phyloP scores from a whole-genome alignment of 1,140 invertebrate genomes.

The Thalassaphorura encarpata region DNA sequence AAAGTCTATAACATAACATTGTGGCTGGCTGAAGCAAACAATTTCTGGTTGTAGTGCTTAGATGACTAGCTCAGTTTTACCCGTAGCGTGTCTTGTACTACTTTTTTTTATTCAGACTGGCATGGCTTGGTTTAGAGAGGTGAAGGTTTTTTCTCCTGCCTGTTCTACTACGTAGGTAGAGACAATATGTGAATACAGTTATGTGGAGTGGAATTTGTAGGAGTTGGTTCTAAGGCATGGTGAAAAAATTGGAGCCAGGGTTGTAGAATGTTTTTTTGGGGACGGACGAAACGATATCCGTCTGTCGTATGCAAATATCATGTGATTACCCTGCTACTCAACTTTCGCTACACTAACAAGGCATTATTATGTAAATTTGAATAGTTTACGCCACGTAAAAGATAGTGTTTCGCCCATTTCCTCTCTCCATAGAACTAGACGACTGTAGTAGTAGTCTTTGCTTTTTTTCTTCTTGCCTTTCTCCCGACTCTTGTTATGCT shows the following conservation, averaged over 20 bases:
- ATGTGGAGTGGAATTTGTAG: conserved; percentile 3
- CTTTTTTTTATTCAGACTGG: no score
- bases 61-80: no score
- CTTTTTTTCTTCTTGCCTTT: conserved; percentile 2
- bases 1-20: conserved; percentile 1
- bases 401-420: conserved; percentile 29
- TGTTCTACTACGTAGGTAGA: background rate
- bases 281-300: conserved; percentile 27
- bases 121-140: no score
- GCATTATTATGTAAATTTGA: conserved; percentile 34
- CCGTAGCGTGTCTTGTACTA: no score
- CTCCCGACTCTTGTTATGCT: conserved; percentile 23
- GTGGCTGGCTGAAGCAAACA: background rate
- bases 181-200: conserved; percentile 9
- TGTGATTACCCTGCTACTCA: conserved; percentile 31
- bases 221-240: no score
- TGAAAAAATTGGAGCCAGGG: no score
- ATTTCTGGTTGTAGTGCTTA: background rate
- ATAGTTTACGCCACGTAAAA: conserved; percentile 35
- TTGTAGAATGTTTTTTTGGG: background rate
- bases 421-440: conserved; percentile 4
- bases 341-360: conserved; percentile 30
- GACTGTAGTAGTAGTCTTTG: conserved; percentile 8
- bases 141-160: no score
- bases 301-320: conserved; percentile 32